Conservation (phyloP, 2,797 vertebrate genomes). For the Epinephelus awoara region DNA sequence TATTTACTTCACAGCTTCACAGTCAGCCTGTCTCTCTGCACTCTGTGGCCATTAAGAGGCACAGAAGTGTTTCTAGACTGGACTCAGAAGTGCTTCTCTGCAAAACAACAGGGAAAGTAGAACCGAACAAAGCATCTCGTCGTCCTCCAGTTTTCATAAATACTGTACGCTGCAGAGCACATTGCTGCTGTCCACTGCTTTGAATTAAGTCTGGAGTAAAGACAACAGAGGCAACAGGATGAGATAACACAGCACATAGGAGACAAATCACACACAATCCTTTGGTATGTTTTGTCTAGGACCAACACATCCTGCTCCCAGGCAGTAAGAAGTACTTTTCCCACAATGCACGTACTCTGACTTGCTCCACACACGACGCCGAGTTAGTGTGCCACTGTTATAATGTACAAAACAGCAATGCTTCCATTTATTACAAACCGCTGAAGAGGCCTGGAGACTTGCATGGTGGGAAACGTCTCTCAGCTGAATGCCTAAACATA, state of each 20-base stretch:
- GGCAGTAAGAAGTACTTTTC: slow-evolving; percentile 54
- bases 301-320: slow-evolving; percentile 75
- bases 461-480: slow-evolving; percentile 39
- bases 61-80: background rate
- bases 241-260: slow-evolving; percentile 71
- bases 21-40: background rate
- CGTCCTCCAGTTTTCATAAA: slow-evolving; percentile 8
- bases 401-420: background rate
- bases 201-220: slow-evolving; percentile 59
- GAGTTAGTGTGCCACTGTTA: slow-evolving; percentile 6
- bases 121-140: slow-evolving; percentile 18
- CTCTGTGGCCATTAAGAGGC: background rate
- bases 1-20: background rate
- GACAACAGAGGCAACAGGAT: slow-evolving; percentile 72
- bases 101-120: background rate
- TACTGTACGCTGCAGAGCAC: slow-evolving; percentile 12
- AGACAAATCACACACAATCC: slow-evolving; percentile 76
- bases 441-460: slow-evolving; percentile 26
- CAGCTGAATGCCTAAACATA: slow-evolving; percentile 14
- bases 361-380: slow-evolving; percentile 7
- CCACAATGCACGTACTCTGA: slow-evolving; percentile 53
- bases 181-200: slow-evolving; percentile 49
- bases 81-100: background rate
- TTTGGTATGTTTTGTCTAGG: slow-evolving; percentile 77
- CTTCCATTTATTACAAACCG: slow-evolving; percentile 30